Evolutionary conservation across 1,140 invertebrate species (phyloP), one percentile per base, ranked within the genome.

Genomic region (Calephelis virginiensis): DNA sequence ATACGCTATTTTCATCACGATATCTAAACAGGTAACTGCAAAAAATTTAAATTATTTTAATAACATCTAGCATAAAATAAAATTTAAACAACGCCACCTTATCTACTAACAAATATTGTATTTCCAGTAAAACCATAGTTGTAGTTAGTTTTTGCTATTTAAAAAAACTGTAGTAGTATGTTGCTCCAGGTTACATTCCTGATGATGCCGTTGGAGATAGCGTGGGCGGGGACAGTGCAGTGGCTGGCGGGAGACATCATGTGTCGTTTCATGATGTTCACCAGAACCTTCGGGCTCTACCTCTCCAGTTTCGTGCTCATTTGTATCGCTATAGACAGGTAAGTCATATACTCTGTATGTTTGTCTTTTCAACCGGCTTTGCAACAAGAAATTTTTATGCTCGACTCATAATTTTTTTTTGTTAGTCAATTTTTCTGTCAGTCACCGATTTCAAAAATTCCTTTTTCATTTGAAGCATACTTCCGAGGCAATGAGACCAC

Each of bases 191-290:
- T 97, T 28, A 97, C 96, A 14, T 96, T 97, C 80, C 88, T 97
- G 40, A 95, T 97, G 94, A 97, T 98, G 96, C 97, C 97, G 7
- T 78, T 97, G 73, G 97, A 98, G 93, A 97, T 98, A 64, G 96
- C 92, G 67, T 97, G 97, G 96, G 94, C 95, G 0, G 92, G 92
- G 59, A 97, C 96, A 0, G 96, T 97, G 14, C 93, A 94, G 64
- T 98, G 97, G 97, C 92, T 92, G 77, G 95, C 95, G 3, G 96
- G 95, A 0, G 96, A 97, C 81, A 87, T 93, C 1, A 94, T 96
- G 92, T 97, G 97, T 81, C 92, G 96, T 37, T 92, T 97, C 68
- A 96, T 97, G 94, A 94, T 94, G 70, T 97, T 97, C 88, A 96
- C 97, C 74, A 87, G 97, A 63, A 95, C 94, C 59, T 97, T 97